Percentiles rank a stretch among this genome's conserved stretches.
phyloP scores from a whole-genome alignment of 2,113 vertebrate genomes.

The Dipodomys spectabilis region DNA sequence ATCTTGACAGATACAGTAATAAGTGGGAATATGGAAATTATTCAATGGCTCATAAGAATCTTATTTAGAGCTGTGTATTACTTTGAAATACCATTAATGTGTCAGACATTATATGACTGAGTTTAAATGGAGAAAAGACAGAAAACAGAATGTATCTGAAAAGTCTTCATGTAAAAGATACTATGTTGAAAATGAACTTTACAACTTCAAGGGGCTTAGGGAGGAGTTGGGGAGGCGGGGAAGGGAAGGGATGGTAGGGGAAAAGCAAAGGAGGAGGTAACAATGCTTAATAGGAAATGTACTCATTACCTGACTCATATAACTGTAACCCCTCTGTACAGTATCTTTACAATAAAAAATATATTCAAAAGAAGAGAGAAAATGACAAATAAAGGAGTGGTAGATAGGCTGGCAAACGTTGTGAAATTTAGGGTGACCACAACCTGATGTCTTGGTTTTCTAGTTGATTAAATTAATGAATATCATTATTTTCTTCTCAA shows the following conservation, averaged over 20 bases:
- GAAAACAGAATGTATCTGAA: neutral
- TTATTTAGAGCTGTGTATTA: slow-evolving; percentile 42
- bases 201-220: too few species aligned
- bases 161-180: neutral
- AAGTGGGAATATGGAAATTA: neutral
- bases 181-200: too few species aligned
- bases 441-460: neutral
- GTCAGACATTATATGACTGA: neutral
- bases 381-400: neutral
- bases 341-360: too few species aligned
- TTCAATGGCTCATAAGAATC: neutral
- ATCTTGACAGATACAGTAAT: neutral
- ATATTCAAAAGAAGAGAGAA: too few species aligned
- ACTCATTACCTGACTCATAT: too few species aligned
- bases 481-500: neutral
- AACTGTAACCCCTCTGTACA: too few species aligned
- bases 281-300: too few species aligned
- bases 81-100: neutral
- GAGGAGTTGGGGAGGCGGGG: too few species aligned
- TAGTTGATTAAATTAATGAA: neutral
- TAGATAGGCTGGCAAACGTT: neutral
- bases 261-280: too few species aligned
- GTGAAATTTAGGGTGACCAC: neutral
- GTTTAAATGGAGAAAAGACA: neutral
- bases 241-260: too few species aligned